Evolutionary conservation across 1,140 invertebrate species (phyloP), one percentile per base, ranked within the genome.

Genomic region (Littorina saxatilis): DNA sequence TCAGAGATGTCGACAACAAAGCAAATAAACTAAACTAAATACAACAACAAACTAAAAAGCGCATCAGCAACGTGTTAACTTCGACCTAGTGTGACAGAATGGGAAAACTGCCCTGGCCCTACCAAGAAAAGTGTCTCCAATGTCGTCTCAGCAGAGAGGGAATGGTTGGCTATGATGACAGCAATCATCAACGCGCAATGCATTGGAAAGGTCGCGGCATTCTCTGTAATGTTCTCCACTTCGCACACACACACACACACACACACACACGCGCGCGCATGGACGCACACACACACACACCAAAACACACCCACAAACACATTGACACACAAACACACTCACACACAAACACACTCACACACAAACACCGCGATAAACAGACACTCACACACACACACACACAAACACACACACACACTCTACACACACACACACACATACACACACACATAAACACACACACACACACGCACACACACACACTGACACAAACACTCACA

Each of bases 241-340:
- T n/a, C 32, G 35, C 66, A 35, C 66, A 70, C 66, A 35, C 66
- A 70, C 66, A 70, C 37, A 70, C 66, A 70, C 66, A 70, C 66
- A 70, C 32, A 40, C 66, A 70, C 66, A 70, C 66, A 70, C 37
- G n/a, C 66, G 35, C 66, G 35, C 66, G 35, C 32, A 70, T 32
- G 35, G 17, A 70, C 37, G n/a, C 66, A 40, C 66, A 35, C 66
- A 70, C 15, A 70, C 37, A 70, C 37, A 40, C 27, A 40, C 66
- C 9, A 15, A 70, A 15, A 70, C 66, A 70, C 66, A 70, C 37
- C 7, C 17, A 58, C 55, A 58, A 9, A 58, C 55, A 58, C 55
- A 58, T 23, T 13, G 9, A 58, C 55, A 58, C 55, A 58, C 55
- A 58, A 9, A 58, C 55, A 58, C 55, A 58, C 55, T 13, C 55